Conservation (phyloP, 2,797 vertebrate species). For the Malacoraja senta region DNA sequence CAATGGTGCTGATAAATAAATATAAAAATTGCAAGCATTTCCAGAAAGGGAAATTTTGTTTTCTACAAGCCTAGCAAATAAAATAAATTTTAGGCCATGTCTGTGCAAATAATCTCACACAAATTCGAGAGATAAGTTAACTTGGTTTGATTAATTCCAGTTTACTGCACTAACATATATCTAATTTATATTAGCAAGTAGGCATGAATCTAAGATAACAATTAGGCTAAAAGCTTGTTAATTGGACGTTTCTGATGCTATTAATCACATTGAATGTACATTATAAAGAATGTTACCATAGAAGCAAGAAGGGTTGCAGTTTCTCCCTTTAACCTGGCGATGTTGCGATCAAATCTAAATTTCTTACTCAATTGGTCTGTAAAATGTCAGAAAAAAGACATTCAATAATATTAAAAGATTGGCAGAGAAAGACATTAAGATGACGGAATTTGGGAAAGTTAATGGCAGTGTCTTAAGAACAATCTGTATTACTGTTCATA, state of each 20-base stretch:
- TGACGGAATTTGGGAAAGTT: too few species aligned
- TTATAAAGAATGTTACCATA: conserved; percentile 45
- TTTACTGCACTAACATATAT: background rate
- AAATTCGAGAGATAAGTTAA: background rate
- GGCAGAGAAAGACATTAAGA: too few species aligned
- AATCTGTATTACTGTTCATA: too few species aligned
- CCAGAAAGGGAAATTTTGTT: background rate
- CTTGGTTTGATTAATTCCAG: background rate
- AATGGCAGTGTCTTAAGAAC: too few species aligned
- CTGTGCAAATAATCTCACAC: background rate
- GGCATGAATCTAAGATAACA: background rate
- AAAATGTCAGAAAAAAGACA: background rate
- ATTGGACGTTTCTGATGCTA: background rate
- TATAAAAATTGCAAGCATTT: background rate
- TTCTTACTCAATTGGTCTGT: conserved; percentile 40
- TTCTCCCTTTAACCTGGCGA: conserved; percentile 42
- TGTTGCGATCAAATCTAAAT: conserved; percentile 40
- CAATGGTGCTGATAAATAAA: background rate
- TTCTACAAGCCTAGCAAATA: background rate
- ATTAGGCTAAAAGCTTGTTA: background rate
- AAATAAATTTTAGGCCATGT: background rate
- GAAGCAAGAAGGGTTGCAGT: conserved; percentile 7
- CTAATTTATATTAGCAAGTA: background rate
- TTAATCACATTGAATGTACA: background rate
- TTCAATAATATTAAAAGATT: background rate